Percentiles rank a stretch among this genome's conserved stretches.
These are phyloP conservation scores for Sarcoramphus papa DNA, from an alignment of 2,797 vertebrate species.

Conservation along the genomic window DNA sequence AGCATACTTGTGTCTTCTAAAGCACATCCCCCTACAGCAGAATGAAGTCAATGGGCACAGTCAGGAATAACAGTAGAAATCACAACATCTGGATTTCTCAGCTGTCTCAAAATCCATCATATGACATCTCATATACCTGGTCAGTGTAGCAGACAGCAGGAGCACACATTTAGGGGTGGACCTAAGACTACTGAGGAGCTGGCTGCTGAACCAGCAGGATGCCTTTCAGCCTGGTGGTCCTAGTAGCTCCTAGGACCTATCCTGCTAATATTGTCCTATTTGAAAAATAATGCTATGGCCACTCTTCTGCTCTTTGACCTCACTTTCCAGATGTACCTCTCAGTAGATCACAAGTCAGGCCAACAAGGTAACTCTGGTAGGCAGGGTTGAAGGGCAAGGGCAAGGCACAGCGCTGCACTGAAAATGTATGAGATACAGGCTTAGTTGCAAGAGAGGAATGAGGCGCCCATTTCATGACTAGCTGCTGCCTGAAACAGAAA, in stretches of 20 bases:
- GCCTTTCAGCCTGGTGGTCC: not conserved
- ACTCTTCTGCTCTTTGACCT: not conserved
- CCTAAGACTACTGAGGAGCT: not conserved
- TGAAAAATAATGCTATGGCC: not conserved
- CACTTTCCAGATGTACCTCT: not conserved
- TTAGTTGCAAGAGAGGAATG: not conserved
- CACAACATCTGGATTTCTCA: not conserved
- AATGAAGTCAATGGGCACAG: not conserved
- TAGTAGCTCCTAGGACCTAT: not conserved
- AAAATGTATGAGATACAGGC: not conserved
- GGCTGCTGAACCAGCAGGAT: not conserved
- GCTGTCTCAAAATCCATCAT: not conserved
- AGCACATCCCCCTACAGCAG: fast-evolving
- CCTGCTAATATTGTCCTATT: not conserved
- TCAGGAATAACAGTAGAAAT: not conserved
- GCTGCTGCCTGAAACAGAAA: not conserved
- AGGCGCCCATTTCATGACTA: not conserved
- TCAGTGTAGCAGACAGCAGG: not conserved
- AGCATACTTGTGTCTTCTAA: not conserved
- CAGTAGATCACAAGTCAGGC: not conserved
- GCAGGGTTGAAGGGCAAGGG: not conserved
- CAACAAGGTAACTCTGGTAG: not conserved
- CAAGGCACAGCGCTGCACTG: not conserved
- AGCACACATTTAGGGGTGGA: not conserved
- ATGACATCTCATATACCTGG: not conserved